Base-by-base conservation (phyloP, 2,888 invertebrate species). In the Caenorhabditis sp. region DNA sequence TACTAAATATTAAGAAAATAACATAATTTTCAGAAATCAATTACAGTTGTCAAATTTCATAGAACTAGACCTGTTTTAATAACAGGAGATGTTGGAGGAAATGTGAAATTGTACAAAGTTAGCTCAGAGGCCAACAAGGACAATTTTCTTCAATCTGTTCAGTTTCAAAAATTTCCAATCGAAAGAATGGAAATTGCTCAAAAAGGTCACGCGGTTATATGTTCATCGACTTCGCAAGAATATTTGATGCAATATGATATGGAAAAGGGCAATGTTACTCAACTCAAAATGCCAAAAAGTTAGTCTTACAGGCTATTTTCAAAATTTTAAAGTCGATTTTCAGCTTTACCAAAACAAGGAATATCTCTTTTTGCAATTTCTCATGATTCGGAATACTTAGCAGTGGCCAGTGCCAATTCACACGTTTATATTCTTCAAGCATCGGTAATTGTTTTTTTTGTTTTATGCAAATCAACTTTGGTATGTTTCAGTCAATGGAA, bases 171-270 rank as follows among this genome's bases (percentile, higher is more conserved):
- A 6, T 79, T 79, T 58, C 75, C 79, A 12, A 79, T 79, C n/a
- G 31, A 61, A 21, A 69, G 63, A 24, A 72, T 79, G 77, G 79
- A 79, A 49, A 71, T 79, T 27, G 64, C 59, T 26, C 62, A 66
- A 27, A 58, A 65, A 26, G 72, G 75, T 17, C 69, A 69, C 12
- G 17, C 75, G 0, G 70, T 77, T 17, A 67, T 79, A 36, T 79
- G 79, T 36, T 76, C 76, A 12, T 75, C 79, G 1, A 58, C 49
- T 24, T 27, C 58, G 19, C 60, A 72, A 53, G 75, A 79, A 54
- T 77, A 79, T 57, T 57, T 79, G 19, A 77, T 79, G 77, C 55
- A 67, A n/a, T 79, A 79, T 55, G 66, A 79, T 57, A 72, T 77
- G 69, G 73, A 75, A 55, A 69, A 63, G 5, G 69, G 68, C 24